A percentile compares a stretch with the other conserved stretches of the same genome.
phyloP scores from a whole-genome alignment of 2,888 invertebrate species.

The Luperina nickerlii region DNA sequence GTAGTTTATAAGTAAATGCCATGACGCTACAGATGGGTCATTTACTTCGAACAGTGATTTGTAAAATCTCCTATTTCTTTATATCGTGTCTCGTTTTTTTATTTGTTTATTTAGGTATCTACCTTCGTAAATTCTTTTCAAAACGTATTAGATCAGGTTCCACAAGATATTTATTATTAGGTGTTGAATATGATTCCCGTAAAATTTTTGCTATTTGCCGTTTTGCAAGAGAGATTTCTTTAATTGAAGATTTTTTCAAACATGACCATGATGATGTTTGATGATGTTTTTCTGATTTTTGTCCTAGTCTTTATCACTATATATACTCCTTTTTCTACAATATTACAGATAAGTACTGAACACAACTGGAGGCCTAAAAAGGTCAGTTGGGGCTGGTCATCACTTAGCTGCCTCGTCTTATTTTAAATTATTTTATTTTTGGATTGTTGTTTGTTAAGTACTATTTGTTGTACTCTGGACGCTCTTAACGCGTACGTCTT shows the following conservation, averaged over 20 bases:
- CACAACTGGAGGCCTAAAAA: background rate
- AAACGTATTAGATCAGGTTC: background rate
- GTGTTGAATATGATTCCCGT: background rate
- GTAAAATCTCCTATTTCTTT: background rate
- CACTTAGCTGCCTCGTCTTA: too few species aligned
- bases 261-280: background rate
- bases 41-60: conserved; percentile 31
- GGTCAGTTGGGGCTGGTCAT: too few species aligned
- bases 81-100: background rate
- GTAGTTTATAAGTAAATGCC: conserved; percentile 7
- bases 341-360: background rate
- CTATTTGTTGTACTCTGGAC: too few species aligned
- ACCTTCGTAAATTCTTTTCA: background rate
- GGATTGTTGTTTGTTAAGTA: too few species aligned
- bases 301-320: too few species aligned
- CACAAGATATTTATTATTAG: background rate
- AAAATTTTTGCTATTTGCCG: background rate
- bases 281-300: too few species aligned
- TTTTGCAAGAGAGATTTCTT: background rate
- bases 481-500: too few species aligned
- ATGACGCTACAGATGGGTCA: conserved; percentile 19
- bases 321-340: background rate
- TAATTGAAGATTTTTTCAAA: background rate
- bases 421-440: too few species aligned
- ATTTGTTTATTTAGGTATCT: background rate